phyloP scores from a whole-genome alignment of 2,797 vertebrate genomes.

The Eulemur albifrons region DNA sequence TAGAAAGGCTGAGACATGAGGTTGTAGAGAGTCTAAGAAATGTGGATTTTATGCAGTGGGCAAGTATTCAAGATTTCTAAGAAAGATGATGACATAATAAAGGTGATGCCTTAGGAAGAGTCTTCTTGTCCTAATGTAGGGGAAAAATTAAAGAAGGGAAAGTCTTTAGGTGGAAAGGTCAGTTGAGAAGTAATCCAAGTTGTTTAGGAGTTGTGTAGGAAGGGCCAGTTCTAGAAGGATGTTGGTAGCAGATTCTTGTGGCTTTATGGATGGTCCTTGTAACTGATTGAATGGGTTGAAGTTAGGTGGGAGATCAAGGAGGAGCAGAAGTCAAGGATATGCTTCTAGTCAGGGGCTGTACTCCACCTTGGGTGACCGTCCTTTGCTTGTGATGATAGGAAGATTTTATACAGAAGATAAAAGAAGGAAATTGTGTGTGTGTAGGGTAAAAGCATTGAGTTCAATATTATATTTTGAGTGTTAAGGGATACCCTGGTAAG shows the following conservation, averaged over 20 bases:
- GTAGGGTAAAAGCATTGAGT: background rate
- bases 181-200: background rate
- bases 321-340: background rate
- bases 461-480: background rate
- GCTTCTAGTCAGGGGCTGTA: too few species aligned
- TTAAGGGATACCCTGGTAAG: background rate
- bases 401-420: background rate
- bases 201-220: background rate
- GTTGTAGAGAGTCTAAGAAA: background rate
- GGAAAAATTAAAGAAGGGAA: background rate
- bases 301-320: background rate
- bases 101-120: background rate
- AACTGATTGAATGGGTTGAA: background rate
- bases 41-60: background rate
- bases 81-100: background rate
- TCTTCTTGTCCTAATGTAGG: background rate
- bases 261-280: background rate
- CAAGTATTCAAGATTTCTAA: background rate
- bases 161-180: background rate
- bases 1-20: background rate
- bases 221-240: background rate
- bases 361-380: background rate
- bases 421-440: background rate
- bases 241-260: fast-evolving
- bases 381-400: background rate